Percentiles rank a stretch among this genome's conserved stretches.
These are phyloP conservation scores for Synergus laeviventris DNA, from an alignment of 2,888 invertebrate genomes.

Conservation along the genomic window DNA sequence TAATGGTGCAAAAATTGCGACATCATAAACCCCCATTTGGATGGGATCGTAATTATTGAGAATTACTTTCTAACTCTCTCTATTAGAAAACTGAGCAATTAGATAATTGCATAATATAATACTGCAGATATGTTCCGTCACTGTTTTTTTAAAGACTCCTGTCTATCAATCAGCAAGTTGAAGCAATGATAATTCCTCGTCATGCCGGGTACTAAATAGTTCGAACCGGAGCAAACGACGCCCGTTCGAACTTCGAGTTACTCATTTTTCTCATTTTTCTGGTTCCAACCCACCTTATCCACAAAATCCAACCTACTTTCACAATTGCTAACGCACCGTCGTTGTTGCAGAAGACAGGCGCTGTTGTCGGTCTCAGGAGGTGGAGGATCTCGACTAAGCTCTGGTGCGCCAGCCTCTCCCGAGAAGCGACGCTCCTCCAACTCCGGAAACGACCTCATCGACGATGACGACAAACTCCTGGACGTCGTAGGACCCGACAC, in stretches of 20 bases:
- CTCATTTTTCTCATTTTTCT: too few species aligned
- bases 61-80: conserved; percentile 36
- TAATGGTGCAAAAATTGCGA: neutral
- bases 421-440: conserved; percentile 72
- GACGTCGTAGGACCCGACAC: conserved; percentile 94
- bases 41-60: conserved; percentile 11
- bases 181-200: too few species aligned
- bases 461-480: conserved; percentile 90
- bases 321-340: conserved; percentile 72
- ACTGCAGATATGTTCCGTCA: neutral
- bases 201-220: too few species aligned
- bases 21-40: conserved; percentile 5
- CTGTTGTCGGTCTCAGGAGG: conserved; percentile 75
- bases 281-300: neutral
- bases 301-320: conserved; percentile 43
- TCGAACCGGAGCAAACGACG: too few species aligned
- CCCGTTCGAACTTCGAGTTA: too few species aligned
- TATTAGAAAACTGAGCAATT: conserved; percentile 5
- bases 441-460: conserved; percentile 75
- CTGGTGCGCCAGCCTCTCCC: conserved; percentile 72
- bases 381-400: conserved; percentile 71
- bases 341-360: conserved; percentile 77
- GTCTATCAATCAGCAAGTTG: conserved; percentile 23
- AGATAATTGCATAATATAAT: too few species aligned
- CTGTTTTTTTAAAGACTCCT: neutral